Conservation (phyloP, 2,888 invertebrate species). For the Tetranychus piercei region DNA sequence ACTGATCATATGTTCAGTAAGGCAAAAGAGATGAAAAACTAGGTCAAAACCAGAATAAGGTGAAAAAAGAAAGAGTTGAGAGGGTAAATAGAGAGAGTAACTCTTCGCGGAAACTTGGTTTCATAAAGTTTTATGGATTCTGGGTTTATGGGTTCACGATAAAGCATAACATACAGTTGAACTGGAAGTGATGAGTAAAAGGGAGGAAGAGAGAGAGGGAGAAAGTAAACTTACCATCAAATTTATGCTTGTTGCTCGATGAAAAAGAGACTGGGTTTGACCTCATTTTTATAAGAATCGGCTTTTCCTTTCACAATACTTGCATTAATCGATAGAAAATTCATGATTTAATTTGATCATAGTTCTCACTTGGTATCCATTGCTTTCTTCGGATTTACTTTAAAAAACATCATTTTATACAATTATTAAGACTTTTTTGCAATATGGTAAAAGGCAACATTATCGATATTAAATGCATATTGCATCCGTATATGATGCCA, state of each 20-base stretch:
- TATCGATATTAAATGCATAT: too few relatives aligned
- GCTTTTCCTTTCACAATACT: not conserved
- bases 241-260: not conserved
- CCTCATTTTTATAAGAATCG: not conserved
- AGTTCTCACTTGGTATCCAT: not conserved
- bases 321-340: not conserved
- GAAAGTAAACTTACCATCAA: not conserved
- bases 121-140: not conserved
- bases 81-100: not conserved
- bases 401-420: not conserved
- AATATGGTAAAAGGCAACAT: not conserved
- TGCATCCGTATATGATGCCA: too few relatives aligned
- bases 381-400: not conserved
- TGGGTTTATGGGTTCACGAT: not conserved
- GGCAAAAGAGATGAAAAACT: not conserved
- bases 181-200: not conserved
- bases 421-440: not conserved
- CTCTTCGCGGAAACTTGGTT: not conserved
- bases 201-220: not conserved
- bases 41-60: not conserved
- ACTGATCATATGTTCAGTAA: not conserved
- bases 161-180: not conserved
- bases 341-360: not conserved
- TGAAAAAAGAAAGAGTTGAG: not conserved
- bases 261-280: not conserved